Base-by-base conservation (phyloP, 2,888 invertebrate genomes). In the Busseola fusca region DNA sequence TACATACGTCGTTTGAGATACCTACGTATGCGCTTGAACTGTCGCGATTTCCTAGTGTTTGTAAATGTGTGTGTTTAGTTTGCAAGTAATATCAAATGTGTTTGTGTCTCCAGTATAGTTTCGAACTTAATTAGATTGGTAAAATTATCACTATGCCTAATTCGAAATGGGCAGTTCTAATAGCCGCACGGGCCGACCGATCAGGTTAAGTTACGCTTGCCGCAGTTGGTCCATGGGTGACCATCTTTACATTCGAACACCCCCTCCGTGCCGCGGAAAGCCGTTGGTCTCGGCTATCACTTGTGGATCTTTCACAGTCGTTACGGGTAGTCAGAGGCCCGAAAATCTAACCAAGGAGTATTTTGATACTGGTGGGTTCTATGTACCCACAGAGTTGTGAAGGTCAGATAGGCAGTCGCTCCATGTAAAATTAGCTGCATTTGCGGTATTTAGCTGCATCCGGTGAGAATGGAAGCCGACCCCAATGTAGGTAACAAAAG, bases 1-100 rank as follows among this genome's bases (percentile, higher is more conserved):
- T 58, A 68, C 16, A n/a, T 45, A 45, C n/a, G 50, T 64, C 67
- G 63, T 56, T 64, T 30, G 54, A 76, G 76, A 34, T 34, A 34
- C 7, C 5, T 34, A 34, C 34, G 34, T 34, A 5, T 2, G 34
- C 7, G 62, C 57, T 66, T 27, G 48, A 65, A 59, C 66, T 76
- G 78, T 54, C 37, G 50, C 65, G 68, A 72, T 72, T 75, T 54
- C 40, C 30, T 16, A 45, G 52, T 34, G 34, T 63, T 56, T n/a
- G 45, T 71, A 7, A 18, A 45, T n/a, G 18, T 10, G 30, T 42
- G 60, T 40, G 69, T 42, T 52, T 54, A 25, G 40, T 62, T 77
- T 62, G 45, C 30, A 30, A 65, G 45, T 69, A 54, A 45, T 56
- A 30, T 56, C 3, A 25, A 45, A 63, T 56, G n/a, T 50, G 64